Conservation (phyloP, 2,113 vertebrate species). For the Nothocercus nigrocapillus region DNA sequence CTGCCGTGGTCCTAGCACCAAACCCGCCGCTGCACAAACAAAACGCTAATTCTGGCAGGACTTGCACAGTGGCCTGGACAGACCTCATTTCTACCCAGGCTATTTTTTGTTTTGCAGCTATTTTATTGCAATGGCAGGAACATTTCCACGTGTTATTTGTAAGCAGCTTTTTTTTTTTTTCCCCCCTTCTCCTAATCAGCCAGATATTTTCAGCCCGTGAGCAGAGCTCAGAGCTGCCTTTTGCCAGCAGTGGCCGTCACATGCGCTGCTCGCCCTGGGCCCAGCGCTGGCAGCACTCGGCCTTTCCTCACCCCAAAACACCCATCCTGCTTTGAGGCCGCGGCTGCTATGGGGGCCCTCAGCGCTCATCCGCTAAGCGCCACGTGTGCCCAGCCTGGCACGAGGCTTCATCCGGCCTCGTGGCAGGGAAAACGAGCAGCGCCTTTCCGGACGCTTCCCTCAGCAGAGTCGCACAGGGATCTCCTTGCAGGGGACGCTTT, state of each 20-base stretch:
- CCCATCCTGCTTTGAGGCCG: not conserved
- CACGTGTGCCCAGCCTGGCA: not conserved
- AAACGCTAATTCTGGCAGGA: not conserved
- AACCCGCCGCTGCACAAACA: not conserved
- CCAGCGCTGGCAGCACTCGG: not conserved
- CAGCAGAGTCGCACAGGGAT: not conserved
- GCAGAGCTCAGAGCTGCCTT: not conserved
- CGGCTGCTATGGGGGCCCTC: not conserved
- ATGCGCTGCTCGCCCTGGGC: not conserved
- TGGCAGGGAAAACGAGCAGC: not conserved
- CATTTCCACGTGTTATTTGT: not conserved
- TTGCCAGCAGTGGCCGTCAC: not conserved
- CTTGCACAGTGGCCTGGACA: not conserved
- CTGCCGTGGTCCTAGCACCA: not conserved
- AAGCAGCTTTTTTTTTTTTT: slow-evolving; percentile 8
- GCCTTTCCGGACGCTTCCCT: not conserved
- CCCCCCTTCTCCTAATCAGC: not conserved
- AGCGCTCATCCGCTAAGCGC: not conserved
- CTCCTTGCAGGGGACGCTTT: not conserved
- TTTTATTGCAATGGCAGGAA: not conserved
- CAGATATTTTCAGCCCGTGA: slow-evolving; percentile 40
- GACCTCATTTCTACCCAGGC: not conserved
- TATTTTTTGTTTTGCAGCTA: not conserved
- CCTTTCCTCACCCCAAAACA: fast-evolving
- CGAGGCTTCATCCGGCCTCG: not conserved